These are phyloP conservation scores for Graphium colonna DNA, from an alignment of 2,888 invertebrate genomes.

Conservation along the genomic window DNA sequence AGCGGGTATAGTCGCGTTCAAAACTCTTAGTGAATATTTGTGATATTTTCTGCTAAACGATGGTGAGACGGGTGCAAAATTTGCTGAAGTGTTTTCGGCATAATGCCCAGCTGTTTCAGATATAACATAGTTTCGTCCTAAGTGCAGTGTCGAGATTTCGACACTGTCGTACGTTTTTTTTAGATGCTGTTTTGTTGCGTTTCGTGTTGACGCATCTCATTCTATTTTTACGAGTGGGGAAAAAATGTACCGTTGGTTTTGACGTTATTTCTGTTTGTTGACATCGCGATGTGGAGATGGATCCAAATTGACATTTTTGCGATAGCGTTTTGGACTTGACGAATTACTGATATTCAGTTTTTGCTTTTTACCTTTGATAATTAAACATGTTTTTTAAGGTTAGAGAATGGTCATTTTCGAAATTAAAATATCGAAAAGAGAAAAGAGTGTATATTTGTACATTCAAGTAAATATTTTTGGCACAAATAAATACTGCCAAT, in stretches of 20 bases:
- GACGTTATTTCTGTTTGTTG: not conserved
- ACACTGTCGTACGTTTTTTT: not conserved
- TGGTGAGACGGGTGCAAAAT: conserved; percentile 18
- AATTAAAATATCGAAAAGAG: not conserved
- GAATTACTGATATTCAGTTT: not conserved
- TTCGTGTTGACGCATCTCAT: conserved; percentile 12
- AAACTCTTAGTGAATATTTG: conserved; percentile 18
- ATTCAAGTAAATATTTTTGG: not conserved
- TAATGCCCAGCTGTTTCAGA: conserved; percentile 13
- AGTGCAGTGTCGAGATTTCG: conserved; percentile 8
- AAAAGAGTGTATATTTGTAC: not conserved
- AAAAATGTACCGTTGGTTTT: not conserved
- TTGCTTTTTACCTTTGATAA: too few species aligned
- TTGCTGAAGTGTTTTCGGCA: conserved; percentile 20
- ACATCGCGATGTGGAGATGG: not conserved
- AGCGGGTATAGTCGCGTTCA: conserved; percentile 27
- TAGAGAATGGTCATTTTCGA: too few species aligned
- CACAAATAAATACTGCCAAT: not conserved
- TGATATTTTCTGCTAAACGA: conserved; percentile 13
- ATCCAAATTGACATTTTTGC: not conserved
- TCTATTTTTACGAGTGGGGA: not conserved
- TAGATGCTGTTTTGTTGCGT: conserved; percentile 1
- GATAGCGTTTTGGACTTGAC: too few species aligned
- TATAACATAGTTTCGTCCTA: conserved; percentile 12
- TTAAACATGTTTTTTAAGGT: too few species aligned